A percentile compares a stretch with the other conserved stretches of the same genome.
phyloP scores from a whole-genome alignment of 1,140 invertebrate species.

The Aphelenchoides avenae region DNA sequence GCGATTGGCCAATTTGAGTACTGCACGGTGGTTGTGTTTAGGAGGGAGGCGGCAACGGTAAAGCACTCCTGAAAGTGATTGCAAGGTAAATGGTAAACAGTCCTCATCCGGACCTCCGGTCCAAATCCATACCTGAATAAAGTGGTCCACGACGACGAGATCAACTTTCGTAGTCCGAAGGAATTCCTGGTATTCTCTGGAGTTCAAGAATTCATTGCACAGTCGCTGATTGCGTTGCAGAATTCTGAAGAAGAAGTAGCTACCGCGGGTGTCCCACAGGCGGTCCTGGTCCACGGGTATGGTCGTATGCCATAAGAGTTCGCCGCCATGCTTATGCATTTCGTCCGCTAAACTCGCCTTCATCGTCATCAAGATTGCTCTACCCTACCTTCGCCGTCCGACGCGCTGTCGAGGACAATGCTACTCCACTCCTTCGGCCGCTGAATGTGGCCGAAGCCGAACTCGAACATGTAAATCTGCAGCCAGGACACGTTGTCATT shows the following conservation, averaged over 20 bases:
- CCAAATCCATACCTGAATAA: constrained; percentile 40
- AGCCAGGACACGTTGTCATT: constrained; percentile 39
- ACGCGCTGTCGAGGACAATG: constrained; percentile 16
- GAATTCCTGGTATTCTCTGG: constrained; percentile 25
- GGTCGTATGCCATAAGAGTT: constrained; percentile 41
- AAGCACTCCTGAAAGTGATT: constrained; percentile 44
- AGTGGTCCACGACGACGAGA: constrained; percentile 52
- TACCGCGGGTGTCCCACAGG: constrained; percentile 35
- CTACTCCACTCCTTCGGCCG: constrained; percentile 36
- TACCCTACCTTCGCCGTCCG: constrained; percentile 11
- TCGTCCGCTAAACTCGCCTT: constrained; percentile 1
- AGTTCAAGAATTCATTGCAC: constrained; percentile 35
- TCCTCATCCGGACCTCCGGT: not conserved
- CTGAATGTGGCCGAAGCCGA: constrained; percentile 37
- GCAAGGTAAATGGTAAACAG: not conserved
- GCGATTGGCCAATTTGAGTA: constrained; percentile 55
- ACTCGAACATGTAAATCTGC: constrained; percentile 47
- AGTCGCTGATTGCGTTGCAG: constrained; percentile 30
- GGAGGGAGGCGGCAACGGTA: constrained; percentile 35
- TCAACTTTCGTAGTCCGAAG: constrained; percentile 19
- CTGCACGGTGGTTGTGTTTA: constrained; percentile 49
- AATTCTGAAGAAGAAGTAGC: constrained; percentile 31
- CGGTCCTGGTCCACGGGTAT: constrained; percentile 37
- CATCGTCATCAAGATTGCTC: constrained; percentile 2
- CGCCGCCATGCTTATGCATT: constrained; percentile 13